These are phyloP conservation scores for Stegodyphus mimosarum DNA, from an alignment of 1,140 invertebrate species.

Conservation along the genomic window DNA sequence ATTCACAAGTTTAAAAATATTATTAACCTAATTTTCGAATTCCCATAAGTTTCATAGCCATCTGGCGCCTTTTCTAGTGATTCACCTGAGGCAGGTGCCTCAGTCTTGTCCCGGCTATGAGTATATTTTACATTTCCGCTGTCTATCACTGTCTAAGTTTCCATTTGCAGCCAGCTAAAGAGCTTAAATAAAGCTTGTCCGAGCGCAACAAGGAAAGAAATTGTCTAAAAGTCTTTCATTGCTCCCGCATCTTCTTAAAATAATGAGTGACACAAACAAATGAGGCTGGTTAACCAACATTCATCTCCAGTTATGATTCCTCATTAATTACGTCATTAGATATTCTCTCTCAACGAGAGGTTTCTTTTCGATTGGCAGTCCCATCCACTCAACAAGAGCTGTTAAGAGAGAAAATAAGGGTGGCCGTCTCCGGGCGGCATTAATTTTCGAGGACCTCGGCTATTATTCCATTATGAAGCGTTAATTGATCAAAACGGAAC, in stretches of 20 bases:
- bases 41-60: too few relatives aligned
- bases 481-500: conserved; percentile 55
- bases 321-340: conserved; percentile 56
- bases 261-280: neutral
- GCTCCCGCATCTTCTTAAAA: neutral
- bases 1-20: too few relatives aligned
- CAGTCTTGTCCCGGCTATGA: too few relatives aligned
- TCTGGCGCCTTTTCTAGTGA: too few relatives aligned
- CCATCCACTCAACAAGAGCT: conserved; percentile 10
- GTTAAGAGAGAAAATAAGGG: conserved; percentile 17
- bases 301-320: conserved; percentile 50
- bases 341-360: conserved; percentile 31
- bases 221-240: neutral
- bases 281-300: conserved; percentile 35
- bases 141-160: too few relatives aligned
- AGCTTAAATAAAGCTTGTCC: too few relatives aligned
- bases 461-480: conserved; percentile 56
- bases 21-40: too few relatives aligned
- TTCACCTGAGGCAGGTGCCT: too few relatives aligned
- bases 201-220: too few relatives aligned
- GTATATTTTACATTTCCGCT: too few relatives aligned
- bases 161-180: too few relatives aligned
- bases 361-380: conserved; percentile 15
- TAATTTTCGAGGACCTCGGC: conserved; percentile 46
- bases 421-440: conserved; percentile 16